Evolutionary conservation across 2,113 vertebrate genomes (phyloP).

Genomic region (Rattus rattus): DNA sequence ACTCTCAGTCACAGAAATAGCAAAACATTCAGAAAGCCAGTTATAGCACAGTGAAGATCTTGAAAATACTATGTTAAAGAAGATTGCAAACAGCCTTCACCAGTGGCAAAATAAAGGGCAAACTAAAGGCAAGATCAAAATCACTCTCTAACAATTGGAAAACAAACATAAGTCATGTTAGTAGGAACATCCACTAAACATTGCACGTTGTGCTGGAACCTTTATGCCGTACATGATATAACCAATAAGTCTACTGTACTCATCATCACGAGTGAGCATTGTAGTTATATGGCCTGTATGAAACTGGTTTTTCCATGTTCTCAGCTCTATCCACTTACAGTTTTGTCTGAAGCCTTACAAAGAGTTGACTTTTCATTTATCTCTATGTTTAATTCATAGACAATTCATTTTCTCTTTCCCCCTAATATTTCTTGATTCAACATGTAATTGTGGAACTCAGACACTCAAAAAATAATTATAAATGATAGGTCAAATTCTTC

Average conservation of each 20-base stretch:
- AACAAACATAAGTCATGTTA: slow-evolving; percentile 43
- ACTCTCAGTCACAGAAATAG: not conserved
- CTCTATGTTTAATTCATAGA: not conserved
- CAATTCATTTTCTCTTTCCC: not conserved
- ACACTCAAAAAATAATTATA: not conserved
- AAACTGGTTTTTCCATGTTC: slow-evolving; percentile 15
- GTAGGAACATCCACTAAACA: slow-evolving; percentile 42
- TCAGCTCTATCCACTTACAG: not conserved
- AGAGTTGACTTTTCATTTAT: not conserved
- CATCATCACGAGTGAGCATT: not conserved
- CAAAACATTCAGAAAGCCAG: slow-evolving; percentile 1
- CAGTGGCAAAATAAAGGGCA: slow-evolving; percentile 17
- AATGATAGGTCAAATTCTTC: not conserved
- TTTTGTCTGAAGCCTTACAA: not conserved
- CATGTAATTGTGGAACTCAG: not conserved
- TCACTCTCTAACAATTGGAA: slow-evolving; percentile 34
- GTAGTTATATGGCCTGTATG: not conserved
- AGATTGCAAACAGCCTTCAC: not conserved
- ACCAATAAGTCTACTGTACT: not conserved
- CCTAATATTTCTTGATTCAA: not conserved
- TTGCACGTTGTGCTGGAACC: slow-evolving; percentile 38
- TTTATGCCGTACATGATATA: slow-evolving; percentile 48
- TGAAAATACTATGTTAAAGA: slow-evolving; percentile 8
- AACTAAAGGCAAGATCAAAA: not conserved
- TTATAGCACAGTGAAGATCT: slow-evolving; percentile 9